Conservation (phyloP, 2,797 vertebrate species). For the Pipistrellus pipistrellus region DNA sequence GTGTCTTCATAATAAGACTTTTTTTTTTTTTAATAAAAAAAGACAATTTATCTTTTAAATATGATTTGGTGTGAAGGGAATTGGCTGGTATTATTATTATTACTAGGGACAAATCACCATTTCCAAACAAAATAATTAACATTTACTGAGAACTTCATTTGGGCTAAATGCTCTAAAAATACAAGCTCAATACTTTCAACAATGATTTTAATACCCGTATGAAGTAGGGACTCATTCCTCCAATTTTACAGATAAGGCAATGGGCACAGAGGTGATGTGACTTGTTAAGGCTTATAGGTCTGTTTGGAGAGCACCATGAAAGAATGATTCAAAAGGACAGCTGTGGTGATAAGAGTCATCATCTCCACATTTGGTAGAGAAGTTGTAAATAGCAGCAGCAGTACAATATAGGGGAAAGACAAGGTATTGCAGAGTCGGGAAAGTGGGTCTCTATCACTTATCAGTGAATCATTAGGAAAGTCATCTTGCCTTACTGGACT, state of each 20-base stretch:
- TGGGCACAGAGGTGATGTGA: neutral
- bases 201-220: neutral
- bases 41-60: constrained; percentile 25
- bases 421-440: neutral
- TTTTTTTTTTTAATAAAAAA: neutral
- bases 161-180: neutral
- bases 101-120: neutral
- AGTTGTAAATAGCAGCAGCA: neutral
- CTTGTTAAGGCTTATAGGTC: neutral
- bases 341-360: neutral
- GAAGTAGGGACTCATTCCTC: neutral
- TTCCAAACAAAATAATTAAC: neutral
- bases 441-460: neutral
- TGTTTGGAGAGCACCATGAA: neutral
- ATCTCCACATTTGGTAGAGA: neutral
- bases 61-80: neutral
- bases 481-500: neutral
- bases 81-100: neutral
- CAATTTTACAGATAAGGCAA: neutral
- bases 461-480: neutral
- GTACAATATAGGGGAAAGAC: neutral
- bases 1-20: constrained; percentile 75
- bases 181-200: neutral
- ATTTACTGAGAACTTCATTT: neutral
- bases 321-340: neutral